A percentile compares a stretch with the other conserved stretches of the same genome.
These are phyloP conservation scores for Brachyalestes nurse DNA, from an alignment of 2,797 vertebrate genomes.

Conservation along the genomic window DNA sequence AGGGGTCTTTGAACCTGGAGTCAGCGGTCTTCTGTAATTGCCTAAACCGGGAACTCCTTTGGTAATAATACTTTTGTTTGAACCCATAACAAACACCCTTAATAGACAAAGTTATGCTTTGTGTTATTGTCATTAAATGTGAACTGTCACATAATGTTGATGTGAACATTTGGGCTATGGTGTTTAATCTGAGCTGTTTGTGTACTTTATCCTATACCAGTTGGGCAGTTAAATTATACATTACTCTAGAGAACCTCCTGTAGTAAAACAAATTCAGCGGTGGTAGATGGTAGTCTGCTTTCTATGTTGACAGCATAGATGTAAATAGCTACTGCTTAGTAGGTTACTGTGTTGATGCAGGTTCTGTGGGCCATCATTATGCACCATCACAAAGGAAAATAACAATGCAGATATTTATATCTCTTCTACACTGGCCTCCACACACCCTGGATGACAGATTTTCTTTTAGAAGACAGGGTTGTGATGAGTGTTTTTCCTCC, in stretches of 20 bases:
- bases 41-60: background rate
- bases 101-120: background rate
- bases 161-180: background rate
- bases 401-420: background rate
- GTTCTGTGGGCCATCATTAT: background rate
- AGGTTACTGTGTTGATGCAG: constrained; percentile 29
- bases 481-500: background rate
- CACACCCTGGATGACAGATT: background rate
- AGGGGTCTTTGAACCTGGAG: background rate
- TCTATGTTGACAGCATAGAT: constrained; percentile 16
- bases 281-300: constrained; percentile 22
- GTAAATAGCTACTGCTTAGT: constrained; percentile 25
- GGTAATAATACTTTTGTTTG: background rate
- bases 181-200: background rate
- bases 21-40: background rate
- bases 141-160: background rate
- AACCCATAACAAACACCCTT: background rate
- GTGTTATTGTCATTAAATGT: background rate
- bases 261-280: background rate
- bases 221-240: background rate
- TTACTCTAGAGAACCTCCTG: background rate
- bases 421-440: background rate
- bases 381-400: background rate
- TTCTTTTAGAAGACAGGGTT: constrained; percentile 6
- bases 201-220: background rate